A percentile compares a stretch with the other conserved stretches of the same genome.
These are phyloP conservation scores for Dendrolimus pini DNA, from an alignment of 2,888 invertebrate genomes.

Conservation along the genomic window DNA sequence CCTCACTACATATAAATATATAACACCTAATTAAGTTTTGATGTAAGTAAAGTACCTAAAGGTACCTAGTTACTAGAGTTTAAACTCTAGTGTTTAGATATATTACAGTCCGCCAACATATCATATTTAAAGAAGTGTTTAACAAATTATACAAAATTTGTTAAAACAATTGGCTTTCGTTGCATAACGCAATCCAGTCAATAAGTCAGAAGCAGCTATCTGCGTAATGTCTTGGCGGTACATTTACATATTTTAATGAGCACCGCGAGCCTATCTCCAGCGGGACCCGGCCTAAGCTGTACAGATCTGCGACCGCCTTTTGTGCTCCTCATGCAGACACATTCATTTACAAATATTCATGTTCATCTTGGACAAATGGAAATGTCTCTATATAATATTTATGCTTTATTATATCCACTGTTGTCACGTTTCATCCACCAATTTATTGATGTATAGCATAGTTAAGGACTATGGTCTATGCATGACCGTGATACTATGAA, in stretches of 20 bases:
- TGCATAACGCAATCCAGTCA: constrained; percentile 23
- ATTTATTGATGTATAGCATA: no score
- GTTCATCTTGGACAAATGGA: background rate
- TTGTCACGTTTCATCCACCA: no score
- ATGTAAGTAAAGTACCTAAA: no score
- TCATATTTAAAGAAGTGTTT: no score
- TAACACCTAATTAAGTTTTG: no score
- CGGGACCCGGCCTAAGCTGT: constrained; percentile 8
- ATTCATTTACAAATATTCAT: background rate
- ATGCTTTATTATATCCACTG: background rate
- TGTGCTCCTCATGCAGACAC: constrained; percentile 8
- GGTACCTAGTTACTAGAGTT: no score
- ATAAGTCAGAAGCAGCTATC: constrained; percentile 57
- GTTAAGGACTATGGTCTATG: no score
- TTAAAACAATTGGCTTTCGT: background rate
- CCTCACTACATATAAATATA: no score
- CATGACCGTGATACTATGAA: no score
- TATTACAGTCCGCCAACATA: no score
- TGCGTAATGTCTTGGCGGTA: constrained; percentile 67
- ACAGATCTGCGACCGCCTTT: constrained; percentile 8
- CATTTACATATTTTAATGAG: constrained; percentile 78
- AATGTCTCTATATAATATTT: background rate
- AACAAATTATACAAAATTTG: no score
- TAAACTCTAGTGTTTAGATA: no score
- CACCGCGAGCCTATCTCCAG: constrained; percentile 56